Conservation (phyloP, 2,888 invertebrate species). For the Abscondita cerata region DNA sequence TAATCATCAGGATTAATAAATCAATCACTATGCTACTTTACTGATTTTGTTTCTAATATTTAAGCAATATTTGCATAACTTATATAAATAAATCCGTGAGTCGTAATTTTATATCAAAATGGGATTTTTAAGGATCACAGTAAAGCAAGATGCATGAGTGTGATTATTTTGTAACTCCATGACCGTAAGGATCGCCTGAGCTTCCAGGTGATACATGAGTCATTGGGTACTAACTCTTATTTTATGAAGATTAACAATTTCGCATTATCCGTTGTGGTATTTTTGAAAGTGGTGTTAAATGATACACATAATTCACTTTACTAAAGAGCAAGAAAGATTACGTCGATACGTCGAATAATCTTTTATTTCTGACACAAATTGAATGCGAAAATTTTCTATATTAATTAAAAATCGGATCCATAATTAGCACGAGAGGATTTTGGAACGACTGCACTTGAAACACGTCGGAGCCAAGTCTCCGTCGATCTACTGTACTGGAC, state of each 20-base stretch:
- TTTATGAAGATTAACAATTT: constrained; percentile 30
- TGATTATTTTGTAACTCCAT: constrained; percentile 54
- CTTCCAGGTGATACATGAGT: constrained; percentile 51
- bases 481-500: constrained; percentile 41
- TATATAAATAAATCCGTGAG: constrained; percentile 2
- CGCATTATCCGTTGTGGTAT: constrained; percentile 10
- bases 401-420: constrained; percentile 61
- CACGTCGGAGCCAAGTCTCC: constrained; percentile 55
- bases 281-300: constrained; percentile 7
- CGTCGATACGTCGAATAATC: constrained; percentile 42
- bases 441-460: constrained; percentile 58
- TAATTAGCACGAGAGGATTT: constrained; percentile 58
- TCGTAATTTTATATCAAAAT: constrained; percentile 27
- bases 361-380: constrained; percentile 44
- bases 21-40: too few relatives aligned
- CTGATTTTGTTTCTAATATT: too few relatives aligned
- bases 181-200: constrained; percentile 51
- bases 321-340: constrained; percentile 18
- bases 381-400: constrained; percentile 58
- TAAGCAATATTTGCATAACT: too few relatives aligned
- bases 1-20: too few relatives aligned
- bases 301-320: constrained; percentile 14
- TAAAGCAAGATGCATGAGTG: constrained; percentile 56
- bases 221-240: constrained; percentile 48
- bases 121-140: constrained; percentile 48